A percentile compares a stretch with the other conserved stretches of the same genome.
Evolutionary conservation across 37 sponge, comb jelly and placozoan genomes (phyloP).

Genomic region (Aplysina aerophoba): DNA sequence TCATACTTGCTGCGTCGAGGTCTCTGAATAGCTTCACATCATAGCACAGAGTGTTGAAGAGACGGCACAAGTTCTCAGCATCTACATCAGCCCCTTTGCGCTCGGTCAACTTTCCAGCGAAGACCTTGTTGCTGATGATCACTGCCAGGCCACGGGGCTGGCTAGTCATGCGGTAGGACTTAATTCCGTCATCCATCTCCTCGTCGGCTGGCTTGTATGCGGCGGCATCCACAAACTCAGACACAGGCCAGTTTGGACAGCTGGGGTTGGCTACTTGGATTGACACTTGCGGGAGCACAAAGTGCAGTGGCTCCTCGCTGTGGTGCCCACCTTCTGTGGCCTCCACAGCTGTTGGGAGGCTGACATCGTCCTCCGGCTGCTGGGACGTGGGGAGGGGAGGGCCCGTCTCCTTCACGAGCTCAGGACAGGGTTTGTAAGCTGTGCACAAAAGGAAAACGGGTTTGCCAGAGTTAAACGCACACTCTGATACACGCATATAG

Average conservation of each 20-base stretch:
- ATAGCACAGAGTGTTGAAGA: constrained; percentile 64
- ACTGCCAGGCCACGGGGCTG: constrained; percentile 69
- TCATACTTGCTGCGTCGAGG: constrained; percentile 17
- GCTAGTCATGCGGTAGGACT: constrained; percentile 71
- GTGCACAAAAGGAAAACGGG: too few relatives aligned
- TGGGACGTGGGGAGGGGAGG: too few relatives aligned
- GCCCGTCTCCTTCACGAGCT: too few relatives aligned
- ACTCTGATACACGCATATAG: too few relatives aligned
- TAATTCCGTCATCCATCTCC: constrained; percentile 50
- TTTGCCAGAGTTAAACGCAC: too few relatives aligned
- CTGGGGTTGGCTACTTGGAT: neutral
- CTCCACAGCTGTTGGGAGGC: too few relatives aligned
- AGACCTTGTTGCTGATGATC: constrained; percentile 79
- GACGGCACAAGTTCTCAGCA: constrained; percentile 43
- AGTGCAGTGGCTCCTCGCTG: neutral
- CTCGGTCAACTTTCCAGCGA: constrained; percentile 72
- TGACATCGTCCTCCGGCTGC: too few relatives aligned
- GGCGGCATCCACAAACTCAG: neutral
- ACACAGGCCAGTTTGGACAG: neutral
- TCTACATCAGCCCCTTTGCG: constrained; percentile 66
- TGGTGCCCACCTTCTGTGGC: too few relatives aligned
- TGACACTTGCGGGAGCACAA: neutral
- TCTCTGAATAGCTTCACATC: constrained; percentile 52
- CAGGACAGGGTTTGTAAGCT: too few relatives aligned
- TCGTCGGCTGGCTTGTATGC: neutral